Evolutionary conservation across 35 echinoderm and acorn worm species (phyloP), one percentile per base, ranked within the genome.

Genomic region (Apostichopus japonicus): DNA sequence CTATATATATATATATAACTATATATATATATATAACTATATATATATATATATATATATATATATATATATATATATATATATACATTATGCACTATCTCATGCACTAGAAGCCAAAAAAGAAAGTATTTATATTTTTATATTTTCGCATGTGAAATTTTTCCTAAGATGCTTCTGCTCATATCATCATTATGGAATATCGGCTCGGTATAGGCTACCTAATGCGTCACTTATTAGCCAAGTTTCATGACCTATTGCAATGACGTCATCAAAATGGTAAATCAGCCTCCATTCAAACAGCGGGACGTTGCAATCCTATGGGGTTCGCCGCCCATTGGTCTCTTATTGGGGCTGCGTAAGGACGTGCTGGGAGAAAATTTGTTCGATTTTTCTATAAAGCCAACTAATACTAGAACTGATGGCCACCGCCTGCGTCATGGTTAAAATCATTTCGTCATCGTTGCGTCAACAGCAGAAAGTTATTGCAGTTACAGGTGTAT

Each of bases 201-300:
- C 57, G 57, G 57, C 7, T 61, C 57, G 33, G 33, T 44, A 44
- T 44, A 44, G 2, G 2, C 33, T 44, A 61, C 71, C 55, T 52
- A 56, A 83, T 83, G 79, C 51, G 79, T 83, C 79, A 83, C 55
- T 54, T 10, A 83, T 83, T 83, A 83, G 27, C 51, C 79, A 83
- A 83, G 53, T 83, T 55, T 56, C 55, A 54, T 56, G 51, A 83
- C 79, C 51, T n/a, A n/a, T 19, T 25, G 21, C 1, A 19, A 53
- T 83, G 79, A 83, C 79, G 79, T 83, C 79, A 83, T 56, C 11
- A 4, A 10, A 0, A 75, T 75, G 1, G 0, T 56, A 21, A 83
- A 83, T 56, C 79, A 54, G 33, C 52, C 55, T 83, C 27, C 14
- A 19, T 13, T 83, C 27, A 56, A 83, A 83, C 79, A 83, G 79